phyloP scores from a whole-genome alignment of 2,888 invertebrate species.

The Cinara cedri region DNA sequence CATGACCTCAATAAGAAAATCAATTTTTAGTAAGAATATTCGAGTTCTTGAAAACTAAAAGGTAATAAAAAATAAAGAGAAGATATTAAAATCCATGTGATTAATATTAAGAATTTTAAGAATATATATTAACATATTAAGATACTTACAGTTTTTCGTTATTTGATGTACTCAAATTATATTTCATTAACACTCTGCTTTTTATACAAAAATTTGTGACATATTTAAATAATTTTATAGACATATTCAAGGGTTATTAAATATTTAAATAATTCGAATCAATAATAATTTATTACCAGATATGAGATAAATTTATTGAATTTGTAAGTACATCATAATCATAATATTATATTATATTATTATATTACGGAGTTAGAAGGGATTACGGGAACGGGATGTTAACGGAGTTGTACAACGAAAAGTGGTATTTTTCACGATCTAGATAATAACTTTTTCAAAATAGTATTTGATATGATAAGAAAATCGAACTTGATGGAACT shows the following conservation, averaged over 20 bases:
- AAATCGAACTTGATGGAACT: too few relatives aligned
- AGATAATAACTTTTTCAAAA: too few relatives aligned
- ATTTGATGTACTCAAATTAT: not conserved
- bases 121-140: not conserved
- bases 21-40: not conserved
- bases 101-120: not conserved
- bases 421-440: too few relatives aligned
- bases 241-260: slow-evolving; percentile 14
- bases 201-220: not conserved
- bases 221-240: slow-evolving; percentile 25
- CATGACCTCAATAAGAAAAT: not conserved
- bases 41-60: not conserved
- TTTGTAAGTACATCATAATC: too few relatives aligned
- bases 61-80: too few relatives aligned
- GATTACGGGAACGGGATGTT: too few relatives aligned
- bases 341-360: too few relatives aligned
- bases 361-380: too few relatives aligned
- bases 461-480: too few relatives aligned
- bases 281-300: too few relatives aligned
- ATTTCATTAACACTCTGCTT: not conserved
- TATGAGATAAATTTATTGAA: too few relatives aligned
- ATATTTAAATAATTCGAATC: not conserved
- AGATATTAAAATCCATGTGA: not conserved
- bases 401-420: too few relatives aligned
- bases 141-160: slow-evolving; percentile 36